Conservation (phyloP, 2,888 invertebrate species). For the Cacoxenus indagator region DNA sequence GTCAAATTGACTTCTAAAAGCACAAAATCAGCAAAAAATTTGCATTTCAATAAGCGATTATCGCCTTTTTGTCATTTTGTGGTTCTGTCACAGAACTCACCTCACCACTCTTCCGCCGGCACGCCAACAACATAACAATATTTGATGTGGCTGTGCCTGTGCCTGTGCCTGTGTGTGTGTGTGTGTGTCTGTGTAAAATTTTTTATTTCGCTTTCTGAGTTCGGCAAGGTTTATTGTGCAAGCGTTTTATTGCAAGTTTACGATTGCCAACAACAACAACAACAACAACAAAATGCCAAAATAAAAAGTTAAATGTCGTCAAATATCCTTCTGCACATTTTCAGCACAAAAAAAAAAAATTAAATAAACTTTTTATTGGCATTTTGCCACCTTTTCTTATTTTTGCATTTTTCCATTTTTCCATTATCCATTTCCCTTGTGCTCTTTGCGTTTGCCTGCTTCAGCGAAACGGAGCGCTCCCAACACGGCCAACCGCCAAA, state of each 20-base stretch:
- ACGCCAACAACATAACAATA: too few species aligned
- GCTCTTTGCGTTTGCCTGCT: neutral
- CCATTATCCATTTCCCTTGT: neutral
- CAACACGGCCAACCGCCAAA: too few species aligned
- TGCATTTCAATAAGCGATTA: constrained; percentile 71
- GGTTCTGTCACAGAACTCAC: too few species aligned
- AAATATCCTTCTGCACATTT: neutral
- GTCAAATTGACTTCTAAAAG: constrained; percentile 67
- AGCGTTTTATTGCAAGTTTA: neutral
- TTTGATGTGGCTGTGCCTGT: neutral
- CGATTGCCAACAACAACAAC: constrained; percentile 4
- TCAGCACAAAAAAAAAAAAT: constrained; percentile 35
- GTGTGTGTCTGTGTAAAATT: neutral
- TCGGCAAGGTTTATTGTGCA: neutral
- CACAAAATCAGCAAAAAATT: constrained; percentile 70
- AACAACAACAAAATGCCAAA: neutral
- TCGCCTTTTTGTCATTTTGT: constrained; percentile 36
- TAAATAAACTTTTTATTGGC: constrained; percentile 52
- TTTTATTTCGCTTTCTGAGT: neutral
- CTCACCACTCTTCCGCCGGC: too few species aligned
- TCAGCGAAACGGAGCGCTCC: too few species aligned
- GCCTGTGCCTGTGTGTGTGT: neutral
- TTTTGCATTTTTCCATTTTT: neutral
- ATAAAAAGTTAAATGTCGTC: constrained; percentile 4
- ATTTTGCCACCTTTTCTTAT: constrained; percentile 10